Evolutionary conservation across 2,797 vertebrate genomes (phyloP).

Genomic region (Pyrrhura leucotis): DNA sequence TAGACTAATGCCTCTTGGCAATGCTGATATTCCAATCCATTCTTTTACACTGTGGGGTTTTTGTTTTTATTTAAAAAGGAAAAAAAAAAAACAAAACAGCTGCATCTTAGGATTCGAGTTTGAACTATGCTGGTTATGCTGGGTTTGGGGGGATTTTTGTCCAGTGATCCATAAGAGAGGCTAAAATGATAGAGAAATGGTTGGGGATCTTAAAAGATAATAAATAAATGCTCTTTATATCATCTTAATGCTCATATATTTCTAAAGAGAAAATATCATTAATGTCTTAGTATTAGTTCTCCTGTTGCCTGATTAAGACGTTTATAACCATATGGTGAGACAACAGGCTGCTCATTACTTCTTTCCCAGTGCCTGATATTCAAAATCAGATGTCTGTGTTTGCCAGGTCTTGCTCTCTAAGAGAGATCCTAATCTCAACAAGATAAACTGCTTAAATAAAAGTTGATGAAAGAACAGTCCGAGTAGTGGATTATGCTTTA

Average conservation of each 20-base stretch:
- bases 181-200: background rate
- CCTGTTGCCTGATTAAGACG: conserved; percentile 54
- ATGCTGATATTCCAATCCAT: background rate
- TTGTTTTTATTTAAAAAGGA: background rate
- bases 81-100: background rate
- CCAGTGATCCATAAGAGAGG: background rate
- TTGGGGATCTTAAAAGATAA: background rate
- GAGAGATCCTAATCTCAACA: conserved; percentile 74
- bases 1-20: background rate
- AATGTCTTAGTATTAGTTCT: conserved; percentile 64
- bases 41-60: background rate
- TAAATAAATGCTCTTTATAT: conserved; percentile 29
- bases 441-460: conserved; percentile 77
- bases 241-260: conserved; percentile 22
- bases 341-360: conserved; percentile 36
- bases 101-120: background rate
- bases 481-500: conserved; percentile 45
- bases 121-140: background rate
- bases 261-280: conserved; percentile 34
- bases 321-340: conserved; percentile 56
- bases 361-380: conserved; percentile 67
- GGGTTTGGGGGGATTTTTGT: background rate
- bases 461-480: conserved; percentile 70
- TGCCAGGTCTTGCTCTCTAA: conserved; percentile 69
- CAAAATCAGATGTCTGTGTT: conserved; percentile 68